Evolutionary conservation across 2,888 invertebrate species (phyloP).

Genomic region (Drosophila affinis): DNA sequence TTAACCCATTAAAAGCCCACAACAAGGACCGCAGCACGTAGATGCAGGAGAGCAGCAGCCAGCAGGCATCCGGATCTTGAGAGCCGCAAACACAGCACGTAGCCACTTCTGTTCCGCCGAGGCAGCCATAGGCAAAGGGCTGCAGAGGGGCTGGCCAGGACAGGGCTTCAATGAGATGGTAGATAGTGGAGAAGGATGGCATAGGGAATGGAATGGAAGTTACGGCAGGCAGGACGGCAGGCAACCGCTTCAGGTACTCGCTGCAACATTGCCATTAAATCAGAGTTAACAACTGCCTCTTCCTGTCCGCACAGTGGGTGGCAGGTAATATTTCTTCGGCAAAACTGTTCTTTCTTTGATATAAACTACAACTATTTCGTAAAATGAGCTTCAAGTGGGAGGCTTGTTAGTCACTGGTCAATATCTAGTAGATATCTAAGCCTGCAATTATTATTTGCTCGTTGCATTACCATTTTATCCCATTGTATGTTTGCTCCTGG

Average conservation of each 20-base stretch:
- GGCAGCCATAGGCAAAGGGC: not conserved
- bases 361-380: not conserved
- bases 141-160: not conserved
- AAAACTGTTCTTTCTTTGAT: not conserved
- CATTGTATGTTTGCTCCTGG: conserved; percentile 39
- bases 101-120: conserved; percentile 64
- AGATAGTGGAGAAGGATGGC: not conserved
- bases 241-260: conserved; percentile 34
- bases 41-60: conserved; percentile 11
- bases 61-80: conserved; percentile 44
- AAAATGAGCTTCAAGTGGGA: not conserved
- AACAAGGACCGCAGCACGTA: conserved; percentile 49
- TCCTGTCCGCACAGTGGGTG: conserved; percentile 47
- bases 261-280: conserved; percentile 70
- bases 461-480: not conserved
- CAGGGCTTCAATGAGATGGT: not conserved
- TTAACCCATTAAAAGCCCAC: conserved; percentile 71
- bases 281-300: conserved; percentile 73
- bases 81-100: conserved; percentile 67
- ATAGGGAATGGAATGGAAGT: not conserved
- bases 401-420: no score
- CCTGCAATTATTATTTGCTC: not conserved
- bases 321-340: not conserved
- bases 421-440: no score
- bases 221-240: conserved; percentile 26